Base-by-base conservation (phyloP, 2,797 vertebrate species). In the Lateolabrax maculatus region DNA sequence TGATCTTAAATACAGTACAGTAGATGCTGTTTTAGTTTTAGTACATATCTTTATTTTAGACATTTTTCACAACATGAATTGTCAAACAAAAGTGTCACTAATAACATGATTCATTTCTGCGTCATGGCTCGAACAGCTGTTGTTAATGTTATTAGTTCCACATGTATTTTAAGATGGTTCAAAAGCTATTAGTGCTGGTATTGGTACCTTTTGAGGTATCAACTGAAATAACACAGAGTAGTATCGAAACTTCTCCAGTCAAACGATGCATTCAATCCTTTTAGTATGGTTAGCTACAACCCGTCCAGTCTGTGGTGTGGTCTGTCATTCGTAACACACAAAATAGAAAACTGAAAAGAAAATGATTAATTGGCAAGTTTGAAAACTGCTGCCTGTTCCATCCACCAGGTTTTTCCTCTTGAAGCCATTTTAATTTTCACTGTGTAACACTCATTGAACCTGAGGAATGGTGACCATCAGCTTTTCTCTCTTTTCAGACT, bases 401-500 rank as follows among this genome's bases (percentile, higher is more conserved):
- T 49, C 6, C 6, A n/a, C n/a, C 27, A 31, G 37, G 15, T 39
- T 34, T n/a, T 15, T n/a, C n/a, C n/a, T n/a, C n/a, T n/a, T n/a
- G n/a, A n/a, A n/a, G n/a, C n/a, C n/a, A n/a, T n/a, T n/a, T n/a
- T n/a, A n/a, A n/a, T n/a, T n/a, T n/a, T n/a, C n/a, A n/a, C n/a
- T n/a, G n/a, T n/a, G n/a, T n/a, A n/a, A n/a, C n/a, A n/a, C n/a
- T 8, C 41, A 19, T 9, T 76, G 41, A 63, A 31, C 3, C 6
- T 7, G 3, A 5, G 39, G 4, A 48, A 43, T 41, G 58, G 63
- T 3, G 11, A 15, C 44, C 12, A 25, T 8, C 7, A 1, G 1
- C 16, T 27, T 13, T 43, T 41, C 3, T 58, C 15, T 55, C 41
- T 64, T 39, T 31, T 19, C 66, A 87, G 79, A 27, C 27, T 34